Conservation (phyloP, 2,888 invertebrate genomes). For the Sarcophaga carnaria region DNA sequence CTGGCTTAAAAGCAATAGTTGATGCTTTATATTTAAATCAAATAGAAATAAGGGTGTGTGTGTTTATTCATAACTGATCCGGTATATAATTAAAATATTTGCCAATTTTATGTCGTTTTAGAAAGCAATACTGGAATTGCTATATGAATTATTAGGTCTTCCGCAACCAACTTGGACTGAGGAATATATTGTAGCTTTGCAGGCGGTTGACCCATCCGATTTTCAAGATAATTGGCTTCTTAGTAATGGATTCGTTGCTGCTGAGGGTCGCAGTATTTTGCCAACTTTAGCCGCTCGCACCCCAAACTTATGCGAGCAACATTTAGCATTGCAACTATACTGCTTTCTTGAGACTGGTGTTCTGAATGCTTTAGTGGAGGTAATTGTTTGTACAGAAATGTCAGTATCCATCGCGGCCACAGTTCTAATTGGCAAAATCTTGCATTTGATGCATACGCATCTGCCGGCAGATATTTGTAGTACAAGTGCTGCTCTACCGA, state of each 20-base stretch:
- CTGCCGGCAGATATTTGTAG: slow-evolving; percentile 94
- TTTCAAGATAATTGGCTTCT: slow-evolving; percentile 93
- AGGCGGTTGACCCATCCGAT: slow-evolving; percentile 93
- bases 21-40: slow-evolving; percentile 93
- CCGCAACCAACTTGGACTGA: slow-evolving; percentile 96
- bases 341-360: slow-evolving; percentile 94
- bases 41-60: slow-evolving; percentile 92
- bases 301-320: slow-evolving; percentile 95
- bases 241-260: slow-evolving; percentile 96
- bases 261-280: slow-evolving; percentile 92
- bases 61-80: neutral
- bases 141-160: slow-evolving; percentile 94
- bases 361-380: slow-evolving; percentile 94
- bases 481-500: slow-evolving; percentile 91
- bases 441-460: slow-evolving; percentile 92
- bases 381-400: slow-evolving; percentile 91
- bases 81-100: neutral
- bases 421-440: slow-evolving; percentile 92
- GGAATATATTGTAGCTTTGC: slow-evolving; percentile 93
- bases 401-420: slow-evolving; percentile 96
- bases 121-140: slow-evolving; percentile 95
- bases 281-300: slow-evolving; percentile 93
- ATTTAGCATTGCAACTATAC: slow-evolving; percentile 93
- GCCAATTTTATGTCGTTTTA: slow-evolving; percentile 79
- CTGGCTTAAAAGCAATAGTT: slow-evolving; percentile 90